phyloP scores from a whole-genome alignment of 2,797 vertebrate species.

The Macroramphosus scolopax region DNA sequence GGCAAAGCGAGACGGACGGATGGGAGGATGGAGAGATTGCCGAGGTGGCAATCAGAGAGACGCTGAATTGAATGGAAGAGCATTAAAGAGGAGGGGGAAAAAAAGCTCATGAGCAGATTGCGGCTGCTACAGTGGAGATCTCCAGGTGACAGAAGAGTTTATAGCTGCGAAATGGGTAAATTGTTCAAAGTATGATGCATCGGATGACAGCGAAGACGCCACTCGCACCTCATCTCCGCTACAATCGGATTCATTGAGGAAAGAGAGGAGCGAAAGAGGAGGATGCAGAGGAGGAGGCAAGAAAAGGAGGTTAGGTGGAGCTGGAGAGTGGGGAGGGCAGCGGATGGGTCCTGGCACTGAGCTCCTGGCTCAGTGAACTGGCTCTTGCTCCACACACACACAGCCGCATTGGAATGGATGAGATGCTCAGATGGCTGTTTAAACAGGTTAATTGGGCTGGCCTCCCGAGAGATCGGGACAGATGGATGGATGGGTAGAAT shows the following conservation, averaged over 20 bases:
- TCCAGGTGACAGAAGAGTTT: slow-evolving; percentile 36
- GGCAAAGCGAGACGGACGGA: slow-evolving; percentile 19
- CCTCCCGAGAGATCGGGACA: slow-evolving; percentile 65
- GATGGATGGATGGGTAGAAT: slow-evolving; percentile 65
- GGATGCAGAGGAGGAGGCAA: slow-evolving; percentile 14
- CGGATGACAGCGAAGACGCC: slow-evolving; percentile 35
- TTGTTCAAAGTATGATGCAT: slow-evolving; percentile 21
- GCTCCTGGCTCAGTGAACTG: slow-evolving; percentile 60
- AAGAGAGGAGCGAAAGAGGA: slow-evolving; percentile 6
- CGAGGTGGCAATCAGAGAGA: slow-evolving; percentile 46
- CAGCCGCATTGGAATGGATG: slow-evolving; percentile 65
- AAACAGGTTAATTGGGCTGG: slow-evolving; percentile 79
- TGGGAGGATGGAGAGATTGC: slow-evolving; percentile 25
- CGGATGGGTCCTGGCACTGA: slow-evolving; percentile 42
- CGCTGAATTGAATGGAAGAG: slow-evolving; percentile 40
- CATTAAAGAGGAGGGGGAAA: slow-evolving; percentile 27
- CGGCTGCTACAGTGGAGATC: slow-evolving; percentile 28
- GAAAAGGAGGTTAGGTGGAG: too few species aligned
- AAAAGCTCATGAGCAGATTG: slow-evolving; percentile 31
- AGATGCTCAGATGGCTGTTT: slow-evolving; percentile 76
- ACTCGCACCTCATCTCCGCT: slow-evolving; percentile 11
- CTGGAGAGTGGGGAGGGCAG: slow-evolving; percentile 28
- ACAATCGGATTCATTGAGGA: slow-evolving; percentile 39
- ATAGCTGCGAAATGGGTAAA: slow-evolving; percentile 33
- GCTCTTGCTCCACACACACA: slow-evolving; percentile 54